A percentile compares a stretch with the other conserved stretches of the same genome.
Conservation (phyloP, 2,797 vertebrate species). For the Lindbergichthys nudifrons region DNA sequence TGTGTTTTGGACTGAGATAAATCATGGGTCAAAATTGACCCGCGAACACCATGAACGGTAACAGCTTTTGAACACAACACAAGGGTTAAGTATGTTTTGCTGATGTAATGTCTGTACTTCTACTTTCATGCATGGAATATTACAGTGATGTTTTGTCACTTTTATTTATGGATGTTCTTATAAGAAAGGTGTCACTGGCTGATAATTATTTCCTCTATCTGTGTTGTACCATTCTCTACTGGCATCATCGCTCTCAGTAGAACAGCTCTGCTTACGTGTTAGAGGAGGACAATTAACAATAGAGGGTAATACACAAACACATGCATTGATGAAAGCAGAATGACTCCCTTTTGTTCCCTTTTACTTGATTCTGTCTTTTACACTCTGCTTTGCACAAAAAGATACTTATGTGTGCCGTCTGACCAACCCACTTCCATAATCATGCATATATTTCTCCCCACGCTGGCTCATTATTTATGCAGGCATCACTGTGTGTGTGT, state of each 20-base stretch:
- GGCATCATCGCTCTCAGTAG: slow-evolving; percentile 19
- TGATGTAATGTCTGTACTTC: not conserved
- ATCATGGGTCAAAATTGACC: too few species aligned
- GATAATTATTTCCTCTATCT: not conserved
- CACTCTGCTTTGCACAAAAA: slow-evolving; percentile 47
- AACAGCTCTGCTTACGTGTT: slow-evolving; percentile 60
- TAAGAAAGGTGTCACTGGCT: slow-evolving; percentile 6
- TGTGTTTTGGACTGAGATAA: too few species aligned
- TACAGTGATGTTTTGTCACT: not conserved
- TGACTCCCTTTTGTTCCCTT: slow-evolving; percentile 62
- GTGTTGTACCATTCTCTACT: slow-evolving; percentile 50
- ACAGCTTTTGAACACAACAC: too few species aligned
- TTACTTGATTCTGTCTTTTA: slow-evolving; percentile 55
- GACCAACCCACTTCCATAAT: slow-evolving; percentile 67
- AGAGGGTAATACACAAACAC: slow-evolving; percentile 46
- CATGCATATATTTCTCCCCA: slow-evolving; percentile 65
- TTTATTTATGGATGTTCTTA: not conserved
- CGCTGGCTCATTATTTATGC: slow-evolving; percentile 39
- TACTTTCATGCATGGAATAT: not conserved
- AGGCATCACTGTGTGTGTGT: slow-evolving; percentile 26
- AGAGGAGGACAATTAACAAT: slow-evolving; percentile 75
- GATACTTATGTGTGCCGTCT: slow-evolving; percentile 54
- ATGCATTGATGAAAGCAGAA: slow-evolving; percentile 43
- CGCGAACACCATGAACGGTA: too few species aligned
- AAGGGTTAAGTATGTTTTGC: not conserved